Percentiles rank a stretch among this genome's conserved stretches.
These are phyloP conservation scores for Gnatocerus cornutus DNA, from an alignment of 2,888 invertebrate genomes.

Conservation along the genomic window DNA sequence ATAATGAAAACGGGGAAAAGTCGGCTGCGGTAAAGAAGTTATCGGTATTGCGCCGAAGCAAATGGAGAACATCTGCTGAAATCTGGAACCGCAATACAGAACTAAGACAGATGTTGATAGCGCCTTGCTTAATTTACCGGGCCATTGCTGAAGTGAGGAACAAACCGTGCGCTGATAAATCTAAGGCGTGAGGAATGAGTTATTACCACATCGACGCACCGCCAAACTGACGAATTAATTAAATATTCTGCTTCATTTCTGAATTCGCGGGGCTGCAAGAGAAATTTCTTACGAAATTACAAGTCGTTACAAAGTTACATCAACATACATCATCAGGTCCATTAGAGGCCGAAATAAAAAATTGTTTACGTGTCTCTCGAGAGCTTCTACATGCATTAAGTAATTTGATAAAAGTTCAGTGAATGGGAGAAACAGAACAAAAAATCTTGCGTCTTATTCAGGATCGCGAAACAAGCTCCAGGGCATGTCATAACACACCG, in stretches of 20 bases:
- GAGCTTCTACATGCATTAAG: not conserved
- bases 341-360: not conserved
- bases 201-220: conserved; percentile 51
- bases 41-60: conserved; percentile 52
- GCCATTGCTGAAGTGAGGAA: conserved; percentile 56
- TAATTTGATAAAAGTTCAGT: conserved; percentile 2
- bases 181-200: conserved; percentile 49
- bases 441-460: too few species aligned
- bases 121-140: conserved; percentile 57
- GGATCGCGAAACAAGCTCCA: too few species aligned
- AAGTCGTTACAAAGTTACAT: not conserved
- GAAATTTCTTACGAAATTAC: not conserved
- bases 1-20: conserved; percentile 46
- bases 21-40: conserved; percentile 51
- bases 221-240: conserved; percentile 49
- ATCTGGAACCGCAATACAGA: conserved; percentile 57
- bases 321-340: not conserved
- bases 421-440: too few species aligned
- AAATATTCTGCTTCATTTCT: conserved; percentile 49
- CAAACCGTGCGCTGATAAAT: conserved; percentile 55
- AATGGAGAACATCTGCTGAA: conserved; percentile 59
- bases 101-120: conserved; percentile 59
- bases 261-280: conserved; percentile 5
- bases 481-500: too few species aligned
- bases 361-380: not conserved